Percentiles rank a stretch among this genome's conserved stretches.
Evolutionary conservation across 2,113 vertebrate genomes (phyloP).

Genomic region (Tetrax tetrax): DNA sequence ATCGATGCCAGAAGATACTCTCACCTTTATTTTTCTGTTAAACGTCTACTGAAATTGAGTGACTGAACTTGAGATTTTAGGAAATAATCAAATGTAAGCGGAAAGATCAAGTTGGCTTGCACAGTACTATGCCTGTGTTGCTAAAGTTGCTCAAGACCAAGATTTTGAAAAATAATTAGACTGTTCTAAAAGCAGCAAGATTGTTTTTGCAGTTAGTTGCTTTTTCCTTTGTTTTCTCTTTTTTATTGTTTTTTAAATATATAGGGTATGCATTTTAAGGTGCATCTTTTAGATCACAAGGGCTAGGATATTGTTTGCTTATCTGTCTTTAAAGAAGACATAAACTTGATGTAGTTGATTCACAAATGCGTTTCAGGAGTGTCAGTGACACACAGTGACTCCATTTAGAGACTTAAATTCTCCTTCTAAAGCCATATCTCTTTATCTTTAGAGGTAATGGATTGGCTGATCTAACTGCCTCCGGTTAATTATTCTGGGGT

Average conservation of each 20-base stretch:
- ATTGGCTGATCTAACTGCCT: background rate
- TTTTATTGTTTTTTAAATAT: background rate
- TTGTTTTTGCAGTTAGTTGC: fast-evolving
- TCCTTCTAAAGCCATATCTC: background rate
- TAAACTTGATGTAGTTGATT: background rate
- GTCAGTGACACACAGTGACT: background rate
- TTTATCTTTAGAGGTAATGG: background rate
- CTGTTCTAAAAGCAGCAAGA: background rate
- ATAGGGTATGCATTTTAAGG: background rate
- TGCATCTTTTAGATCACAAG: background rate
- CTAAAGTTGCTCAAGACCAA: background rate
- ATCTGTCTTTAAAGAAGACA: background rate
- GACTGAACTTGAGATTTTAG: background rate
- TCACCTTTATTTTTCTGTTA: background rate
- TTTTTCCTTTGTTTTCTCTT: background rate
- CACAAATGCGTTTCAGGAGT: background rate
- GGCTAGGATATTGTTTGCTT: background rate
- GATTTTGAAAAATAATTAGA: background rate
- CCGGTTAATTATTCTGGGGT: background rate
- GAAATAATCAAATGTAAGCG: background rate
- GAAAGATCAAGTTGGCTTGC: background rate
- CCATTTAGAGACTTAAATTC: background rate
- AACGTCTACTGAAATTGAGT: background rate
- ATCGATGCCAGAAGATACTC: background rate
- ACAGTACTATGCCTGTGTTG: background rate